Base-by-base conservation (phyloP, 2,888 invertebrate species). In the Scotopteryx bipunctaria region DNA sequence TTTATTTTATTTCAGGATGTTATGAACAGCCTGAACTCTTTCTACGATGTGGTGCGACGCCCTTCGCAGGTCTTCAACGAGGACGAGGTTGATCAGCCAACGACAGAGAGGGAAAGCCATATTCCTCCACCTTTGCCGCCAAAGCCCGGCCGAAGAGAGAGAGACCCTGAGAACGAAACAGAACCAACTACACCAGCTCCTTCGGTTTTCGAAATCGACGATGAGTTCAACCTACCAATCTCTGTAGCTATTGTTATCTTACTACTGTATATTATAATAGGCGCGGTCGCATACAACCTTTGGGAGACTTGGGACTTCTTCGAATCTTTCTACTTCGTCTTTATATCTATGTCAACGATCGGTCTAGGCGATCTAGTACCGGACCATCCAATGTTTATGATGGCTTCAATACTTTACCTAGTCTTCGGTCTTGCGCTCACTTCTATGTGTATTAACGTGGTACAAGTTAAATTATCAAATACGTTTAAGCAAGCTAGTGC, bases 371-470 rank as follows among this genome's bases (percentile, higher is more conserved):
- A 98, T 85, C 92, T 95, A 57, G 96, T 98, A 0, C 98, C 98
- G 0, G 92, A 95, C 78, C 95, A 97, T 83, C 97, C 98, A 0
- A 93, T 94, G 80, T 94, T 93, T 69, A 97, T 99, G 94, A 95
- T 99, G 92, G 93, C 95, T 46, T 97, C 97, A 25, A 98, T 98
- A 68, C 92, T 98, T 36, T 98, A 99, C 76, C 91, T 99, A 47
- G 95, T 99, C 14, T 97, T 99, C 69, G 99, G 99, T 4, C 91
- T 99, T 53, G 97, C 99, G 0, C 91, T 99, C 13, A 98, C 98
- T 41, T 97, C 98, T 63, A 98, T 99, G 98, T 97, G 97, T 81
- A 97, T 99, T 69, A 98, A 98, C 73, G 98, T 99, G 9, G 97
- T 98, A 0, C 98, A 98, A 91, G 94, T 95, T 33, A 94, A 94